Evolutionary conservation across 2,113 vertebrate genomes (phyloP).

Genomic region (Nesogale talazaci): DNA sequence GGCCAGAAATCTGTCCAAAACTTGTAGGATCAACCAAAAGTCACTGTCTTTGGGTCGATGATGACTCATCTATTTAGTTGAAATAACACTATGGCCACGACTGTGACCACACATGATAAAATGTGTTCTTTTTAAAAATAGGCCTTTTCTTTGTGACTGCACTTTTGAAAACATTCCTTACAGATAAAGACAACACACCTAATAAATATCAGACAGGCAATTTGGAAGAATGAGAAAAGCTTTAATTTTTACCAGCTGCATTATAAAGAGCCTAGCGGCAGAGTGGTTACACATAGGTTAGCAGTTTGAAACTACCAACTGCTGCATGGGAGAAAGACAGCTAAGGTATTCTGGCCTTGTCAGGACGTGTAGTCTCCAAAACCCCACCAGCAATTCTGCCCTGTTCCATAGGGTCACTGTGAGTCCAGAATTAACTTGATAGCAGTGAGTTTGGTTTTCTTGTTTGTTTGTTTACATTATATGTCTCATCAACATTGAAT

Average conservation of each 20-base stretch:
- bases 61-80: background rate
- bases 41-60: too few species aligned
- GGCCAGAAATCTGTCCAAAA: background rate
- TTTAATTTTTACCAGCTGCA: slow-evolving; percentile 19
- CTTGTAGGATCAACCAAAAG: background rate
- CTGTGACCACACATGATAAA: background rate
- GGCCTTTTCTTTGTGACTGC: background rate
- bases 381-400: too few species aligned
- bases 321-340: background rate
- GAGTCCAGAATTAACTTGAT: too few species aligned
- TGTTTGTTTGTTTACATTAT: too few species aligned
- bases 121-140: background rate
- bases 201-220: background rate
- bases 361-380: too few species aligned
- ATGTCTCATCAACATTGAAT: too few species aligned
- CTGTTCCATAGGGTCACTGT: too few species aligned
- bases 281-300: too few species aligned
- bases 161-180: slow-evolving; percentile 40
- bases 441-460: too few species aligned
- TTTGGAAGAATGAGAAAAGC: background rate
- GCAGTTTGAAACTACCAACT: background rate
- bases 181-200: background rate
- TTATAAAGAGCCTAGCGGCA: background rate
- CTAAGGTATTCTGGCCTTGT: too few species aligned
- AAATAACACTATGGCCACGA: slow-evolving; percentile 4